Evolutionary conservation across 2,888 invertebrate species (phyloP).

Genomic region (Athrips mouffetella): DNA sequence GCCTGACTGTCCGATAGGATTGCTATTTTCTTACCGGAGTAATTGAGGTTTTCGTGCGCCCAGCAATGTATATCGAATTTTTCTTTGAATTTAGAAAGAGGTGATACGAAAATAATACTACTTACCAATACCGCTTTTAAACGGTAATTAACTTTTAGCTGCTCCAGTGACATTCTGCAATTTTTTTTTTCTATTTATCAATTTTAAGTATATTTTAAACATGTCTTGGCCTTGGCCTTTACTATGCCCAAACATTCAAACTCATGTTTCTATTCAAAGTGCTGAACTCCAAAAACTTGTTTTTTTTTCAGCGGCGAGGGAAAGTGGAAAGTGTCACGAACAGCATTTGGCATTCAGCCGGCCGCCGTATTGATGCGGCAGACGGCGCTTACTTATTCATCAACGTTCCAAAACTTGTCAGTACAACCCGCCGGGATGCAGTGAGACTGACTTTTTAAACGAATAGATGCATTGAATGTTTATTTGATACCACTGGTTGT

Average conservation of each 20-base stretch:
- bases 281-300: constrained; percentile 28
- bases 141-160: no score
- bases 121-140: no score
- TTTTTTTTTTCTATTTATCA: no score
- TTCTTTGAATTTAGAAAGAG: no score
- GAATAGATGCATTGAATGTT: constrained; percentile 22
- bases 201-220: not conserved
- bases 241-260: not conserved
- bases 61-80: no score
- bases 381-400: constrained; percentile 75
- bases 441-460: constrained; percentile 26
- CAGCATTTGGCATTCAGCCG: constrained; percentile 69
- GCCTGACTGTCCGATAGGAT: no score
- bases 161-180: no score
- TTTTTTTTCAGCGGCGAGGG: constrained; percentile 35
- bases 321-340: constrained; percentile 74
- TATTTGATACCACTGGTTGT: constrained; percentile 25
- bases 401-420: constrained; percentile 73
- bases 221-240: not conserved
- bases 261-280: constrained; percentile 28
- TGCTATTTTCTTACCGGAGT: no score
- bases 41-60: no score
- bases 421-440: constrained; percentile 35
- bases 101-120: no score
- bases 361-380: constrained; percentile 67